A percentile compares a stretch with the other conserved stretches of the same genome.
Evolutionary conservation across 2,888 invertebrate genomes (phyloP).

Genomic region (Zygothrica quintamaculata): DNA sequence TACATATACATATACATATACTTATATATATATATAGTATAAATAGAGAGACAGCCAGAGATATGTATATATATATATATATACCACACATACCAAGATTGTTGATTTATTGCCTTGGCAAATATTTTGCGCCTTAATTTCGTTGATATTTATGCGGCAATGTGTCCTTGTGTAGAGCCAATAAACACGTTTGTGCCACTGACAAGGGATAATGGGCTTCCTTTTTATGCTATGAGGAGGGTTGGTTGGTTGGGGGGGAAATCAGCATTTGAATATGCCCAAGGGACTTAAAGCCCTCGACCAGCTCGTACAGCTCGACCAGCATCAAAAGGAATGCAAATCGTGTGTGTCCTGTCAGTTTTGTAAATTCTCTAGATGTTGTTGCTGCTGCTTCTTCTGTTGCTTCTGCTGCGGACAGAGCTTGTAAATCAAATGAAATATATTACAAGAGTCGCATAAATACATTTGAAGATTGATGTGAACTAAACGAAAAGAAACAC

Average conservation of each 20-base stretch:
- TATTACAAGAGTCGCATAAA: conserved; percentile 64
- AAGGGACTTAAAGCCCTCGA: conserved; percentile 45
- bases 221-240: conserved; percentile 19
- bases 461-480: conserved; percentile 71
- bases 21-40: background rate
- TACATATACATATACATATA: conserved; percentile 6
- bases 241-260: no score
- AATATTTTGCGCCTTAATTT: conserved; percentile 73
- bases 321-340: conserved; percentile 75
- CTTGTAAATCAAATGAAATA: conserved; percentile 79
- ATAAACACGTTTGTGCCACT: conserved; percentile 78
- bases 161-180: conserved; percentile 68
- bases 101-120: conserved; percentile 63
- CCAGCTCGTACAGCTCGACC: no score
- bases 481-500: conserved; percentile 6
- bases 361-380: no score
- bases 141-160: conserved; percentile 79
- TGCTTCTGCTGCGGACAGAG: conserved; percentile 33
- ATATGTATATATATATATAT: background rate
- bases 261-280: conserved; percentile 77
- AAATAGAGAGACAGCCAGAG: background rate
- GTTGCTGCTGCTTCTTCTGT: conserved; percentile 5
- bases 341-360: conserved; percentile 60
- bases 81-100: conserved; percentile 7
- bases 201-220: conserved; percentile 80